Evolutionary conservation across 2,888 invertebrate genomes (phyloP), one percentile per base, ranked within the genome.

Genomic region (Eudasyphora cyanicolor): DNA sequence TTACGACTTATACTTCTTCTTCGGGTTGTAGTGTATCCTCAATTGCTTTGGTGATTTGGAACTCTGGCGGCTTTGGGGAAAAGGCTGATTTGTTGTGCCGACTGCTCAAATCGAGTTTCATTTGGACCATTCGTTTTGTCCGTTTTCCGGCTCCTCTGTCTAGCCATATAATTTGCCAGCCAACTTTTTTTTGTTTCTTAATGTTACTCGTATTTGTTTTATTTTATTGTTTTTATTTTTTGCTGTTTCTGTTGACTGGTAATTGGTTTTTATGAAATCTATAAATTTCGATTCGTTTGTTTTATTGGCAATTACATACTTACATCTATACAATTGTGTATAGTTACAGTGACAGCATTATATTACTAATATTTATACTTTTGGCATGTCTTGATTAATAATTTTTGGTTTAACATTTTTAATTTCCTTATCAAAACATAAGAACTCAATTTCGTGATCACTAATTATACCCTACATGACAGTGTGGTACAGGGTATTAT

Each of bases 221-320:
- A 19, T 32, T 70, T 32, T 10, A 17, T 29, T 70, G 5, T 35
- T 71, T 54, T 35, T 6, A 38, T 35, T 38, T 21, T 6, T 14
- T 17, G 62, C 32, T 29, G 5, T 35, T 38, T 32, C 19, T 27
- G 10, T 12, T 21, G 64, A 35, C 10, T 71, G 38, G 21, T 71
- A 21, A 71, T 71, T 57, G 54, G 35, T 54, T 71, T 71, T 71
- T 71, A 71, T 71, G 51, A 71, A 54, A 71, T 71, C 71, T 71
- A 71, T 71, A 71, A 71, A 71, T 45, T 69, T 38, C 19, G 17
- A 38, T 35, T n/a, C 35, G n/a, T 70, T 49, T 49, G 69, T 71
- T 8, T 27, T 45, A 38, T 57, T 64, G 64, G 19, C 8, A 38
- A 64, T 12, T 64, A 35, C n/a, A n/a, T n/a, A n/a, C n/a, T n/a